phyloP scores from a whole-genome alignment of 2,797 vertebrate genomes.

The Gambusia yucatana region DNA sequence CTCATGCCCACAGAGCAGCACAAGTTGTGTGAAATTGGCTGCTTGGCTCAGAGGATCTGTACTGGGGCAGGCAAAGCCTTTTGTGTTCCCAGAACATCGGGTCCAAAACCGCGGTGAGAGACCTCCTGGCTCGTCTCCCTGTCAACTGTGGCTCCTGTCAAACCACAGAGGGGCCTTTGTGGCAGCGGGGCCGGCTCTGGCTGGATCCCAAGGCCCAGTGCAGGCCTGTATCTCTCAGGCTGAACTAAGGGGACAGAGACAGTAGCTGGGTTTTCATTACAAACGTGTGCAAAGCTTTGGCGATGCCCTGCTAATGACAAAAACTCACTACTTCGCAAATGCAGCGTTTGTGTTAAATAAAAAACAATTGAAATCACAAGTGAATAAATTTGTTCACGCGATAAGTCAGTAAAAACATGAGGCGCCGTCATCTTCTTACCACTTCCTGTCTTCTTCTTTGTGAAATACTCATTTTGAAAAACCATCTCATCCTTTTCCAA shows the following conservation, averaged over 20 bases:
- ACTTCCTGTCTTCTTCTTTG: too few relatives aligned
- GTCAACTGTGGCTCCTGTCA: constrained; percentile 53
- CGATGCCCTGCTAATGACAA: too few relatives aligned
- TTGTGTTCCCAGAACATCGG: constrained; percentile 64
- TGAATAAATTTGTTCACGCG: too few relatives aligned
- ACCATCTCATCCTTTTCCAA: too few relatives aligned
- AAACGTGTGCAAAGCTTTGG: too few relatives aligned
- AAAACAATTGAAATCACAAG: too few relatives aligned
- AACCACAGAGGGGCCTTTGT: constrained; percentile 81
- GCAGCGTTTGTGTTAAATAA: too few relatives aligned
- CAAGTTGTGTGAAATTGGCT: constrained; percentile 19
- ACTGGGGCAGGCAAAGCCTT: constrained; percentile 32
- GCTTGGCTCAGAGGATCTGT: constrained; percentile 30
- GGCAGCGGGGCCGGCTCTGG: constrained; percentile 65
- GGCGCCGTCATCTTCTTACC: too few relatives aligned
- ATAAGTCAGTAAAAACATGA: too few relatives aligned
- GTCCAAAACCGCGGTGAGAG: constrained; percentile 48
- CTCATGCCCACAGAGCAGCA: constrained; percentile 6
- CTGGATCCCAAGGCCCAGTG: constrained; percentile 65
- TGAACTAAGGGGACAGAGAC: constrained; percentile 55
- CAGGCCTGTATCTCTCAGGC: constrained; percentile 59
- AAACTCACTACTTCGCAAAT: too few relatives aligned
- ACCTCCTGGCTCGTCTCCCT: constrained; percentile 49
- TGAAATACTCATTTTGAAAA: too few relatives aligned
- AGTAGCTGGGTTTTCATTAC: constrained; percentile 15